phyloP scores from a whole-genome alignment of 2,797 vertebrate genomes.

The Coranthus polyacanthus region DNA sequence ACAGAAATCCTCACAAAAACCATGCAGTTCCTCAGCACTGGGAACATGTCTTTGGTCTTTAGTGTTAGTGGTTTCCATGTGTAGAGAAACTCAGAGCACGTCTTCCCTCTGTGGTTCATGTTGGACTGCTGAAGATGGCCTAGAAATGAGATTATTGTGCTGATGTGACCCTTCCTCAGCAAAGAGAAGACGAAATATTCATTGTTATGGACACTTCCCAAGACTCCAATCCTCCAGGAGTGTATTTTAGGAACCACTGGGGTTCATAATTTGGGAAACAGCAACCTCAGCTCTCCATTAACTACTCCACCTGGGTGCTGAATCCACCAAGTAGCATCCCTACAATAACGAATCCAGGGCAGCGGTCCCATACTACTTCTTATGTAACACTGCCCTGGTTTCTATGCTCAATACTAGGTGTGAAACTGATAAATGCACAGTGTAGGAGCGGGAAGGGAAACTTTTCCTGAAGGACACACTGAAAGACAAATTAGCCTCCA shows the following conservation, averaged over 20 bases:
- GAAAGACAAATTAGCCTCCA: conserved; percentile 53
- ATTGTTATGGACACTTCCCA: conserved; percentile 30
- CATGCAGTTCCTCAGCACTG: background rate
- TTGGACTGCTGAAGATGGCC: conserved; percentile 1
- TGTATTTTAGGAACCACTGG: conserved; percentile 27
- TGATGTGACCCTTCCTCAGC: conserved; percentile 1
- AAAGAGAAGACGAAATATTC: background rate
- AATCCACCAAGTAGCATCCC: conserved; percentile 37
- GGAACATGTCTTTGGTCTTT: background rate
- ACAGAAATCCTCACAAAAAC: too few species aligned
- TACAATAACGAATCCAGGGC: conserved; percentile 29
- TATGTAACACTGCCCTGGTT: conserved; percentile 33
- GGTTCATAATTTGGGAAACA: conserved; percentile 37
- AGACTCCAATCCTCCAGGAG: conserved; percentile 15
- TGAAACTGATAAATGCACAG: background rate
- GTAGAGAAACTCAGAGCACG: too few species aligned
- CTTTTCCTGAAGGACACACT: conserved; percentile 59
- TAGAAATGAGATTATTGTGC: conserved; percentile 33
- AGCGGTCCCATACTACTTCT: conserved; percentile 7
- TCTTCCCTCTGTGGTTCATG: too few species aligned
- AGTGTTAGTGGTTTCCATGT: too few species aligned
- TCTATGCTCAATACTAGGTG: conserved; percentile 4
- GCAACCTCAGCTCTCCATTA: conserved; percentile 28
- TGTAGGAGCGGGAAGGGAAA: conserved; percentile 26
- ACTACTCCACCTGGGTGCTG: conserved; percentile 36